Evolutionary conservation across 2,113 vertebrate genomes (phyloP).

Genomic region (Larimichthys crocea): DNA sequence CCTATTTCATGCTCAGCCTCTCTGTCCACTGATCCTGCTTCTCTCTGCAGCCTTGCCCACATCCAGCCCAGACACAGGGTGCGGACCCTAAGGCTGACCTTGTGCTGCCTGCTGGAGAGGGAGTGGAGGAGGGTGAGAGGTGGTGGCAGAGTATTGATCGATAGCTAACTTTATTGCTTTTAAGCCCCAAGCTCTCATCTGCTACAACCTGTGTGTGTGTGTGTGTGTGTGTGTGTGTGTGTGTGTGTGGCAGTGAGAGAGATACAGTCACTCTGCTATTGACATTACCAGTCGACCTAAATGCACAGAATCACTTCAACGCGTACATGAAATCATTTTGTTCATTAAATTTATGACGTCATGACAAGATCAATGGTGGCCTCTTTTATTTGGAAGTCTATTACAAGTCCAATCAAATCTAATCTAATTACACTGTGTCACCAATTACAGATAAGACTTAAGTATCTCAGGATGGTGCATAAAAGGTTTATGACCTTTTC

Average conservation of each 20-base stretch:
- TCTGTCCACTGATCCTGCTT: background rate
- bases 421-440: conserved; percentile 17
- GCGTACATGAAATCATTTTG: conserved; percentile 26
- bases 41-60: background rate
- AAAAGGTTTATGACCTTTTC: background rate
- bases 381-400: conserved; percentile 30
- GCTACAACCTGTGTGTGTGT: conserved; percentile 33
- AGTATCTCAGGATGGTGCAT: background rate
- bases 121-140: conserved; percentile 2
- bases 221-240: conserved; percentile 5
- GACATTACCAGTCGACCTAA: conserved; percentile 5
- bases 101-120: conserved; percentile 45
- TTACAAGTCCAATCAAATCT: conserved; percentile 23
- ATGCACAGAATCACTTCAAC: conserved; percentile 12
- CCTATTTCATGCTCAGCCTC: conserved; percentile 58
- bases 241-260: background rate
- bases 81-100: conserved; percentile 53
- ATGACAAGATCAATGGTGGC: conserved; percentile 20
- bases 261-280: conserved; percentile 10
- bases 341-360: conserved; percentile 30
- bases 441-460: conserved; percentile 2
- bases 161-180: conserved; percentile 59
- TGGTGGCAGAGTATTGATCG: conserved; percentile 55
- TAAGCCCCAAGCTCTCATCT: conserved; percentile 24
- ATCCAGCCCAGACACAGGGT: conserved; percentile 2